Evolutionary conservation across 2,797 vertebrate genomes (phyloP).

Genomic region (Phrynocephalus vlangalii): DNA sequence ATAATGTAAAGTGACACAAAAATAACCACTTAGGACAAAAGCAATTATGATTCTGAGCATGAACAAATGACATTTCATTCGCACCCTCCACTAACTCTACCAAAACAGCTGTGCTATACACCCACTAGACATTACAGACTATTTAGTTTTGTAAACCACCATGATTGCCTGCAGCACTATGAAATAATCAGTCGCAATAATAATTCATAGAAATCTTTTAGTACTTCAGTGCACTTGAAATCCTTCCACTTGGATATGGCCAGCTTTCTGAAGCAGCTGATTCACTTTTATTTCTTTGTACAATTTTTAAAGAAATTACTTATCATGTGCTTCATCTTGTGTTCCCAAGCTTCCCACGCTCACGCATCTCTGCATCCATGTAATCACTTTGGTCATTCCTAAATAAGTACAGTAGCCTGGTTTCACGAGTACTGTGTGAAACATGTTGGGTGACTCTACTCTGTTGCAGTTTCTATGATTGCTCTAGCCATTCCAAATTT

Average conservation of each 20-base stretch:
- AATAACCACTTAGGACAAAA: constrained; percentile 34
- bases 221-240: not conserved
- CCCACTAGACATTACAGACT: not conserved
- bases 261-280: not conserved
- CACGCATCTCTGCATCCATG: not conserved
- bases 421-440: not conserved
- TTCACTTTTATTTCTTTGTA: not conserved
- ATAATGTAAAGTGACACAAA: constrained; percentile 33
- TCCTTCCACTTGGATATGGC: not conserved
- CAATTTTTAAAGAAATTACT: not conserved
- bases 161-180: not conserved
- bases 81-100: constrained; percentile 8
- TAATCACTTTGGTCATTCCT: not conserved
- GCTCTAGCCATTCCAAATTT: not conserved
- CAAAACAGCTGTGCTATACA: constrained; percentile 16
- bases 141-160: constrained; percentile 16
- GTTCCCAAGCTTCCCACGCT: not conserved
- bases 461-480: not conserved
- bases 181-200: constrained; percentile 1
- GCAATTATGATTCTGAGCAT: constrained; percentile 27
- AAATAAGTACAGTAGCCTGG: too few species aligned
- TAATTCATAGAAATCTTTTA: constrained; percentile 10
- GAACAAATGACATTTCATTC: constrained; percentile 38
- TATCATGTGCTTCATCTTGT: not conserved
- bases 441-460: too few species aligned